These are phyloP conservation scores for Polypterus senegalus DNA, from an alignment of 2,113 vertebrate genomes.

Conservation along the genomic window DNA sequence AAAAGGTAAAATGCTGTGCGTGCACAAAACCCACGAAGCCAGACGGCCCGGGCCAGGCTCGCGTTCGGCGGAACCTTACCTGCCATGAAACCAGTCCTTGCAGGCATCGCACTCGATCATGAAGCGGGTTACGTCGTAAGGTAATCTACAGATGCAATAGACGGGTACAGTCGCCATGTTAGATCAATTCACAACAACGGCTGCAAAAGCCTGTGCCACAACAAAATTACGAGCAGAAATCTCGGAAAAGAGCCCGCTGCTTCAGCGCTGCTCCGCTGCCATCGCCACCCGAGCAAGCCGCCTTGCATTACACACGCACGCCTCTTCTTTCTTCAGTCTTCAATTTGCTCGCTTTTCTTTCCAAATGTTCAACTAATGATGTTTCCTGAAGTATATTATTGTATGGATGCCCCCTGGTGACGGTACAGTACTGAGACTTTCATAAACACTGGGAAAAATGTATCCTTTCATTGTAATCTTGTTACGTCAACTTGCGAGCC, in stretches of 20 bases:
- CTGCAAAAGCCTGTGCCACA: constrained; percentile 54
- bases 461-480: constrained; percentile 37
- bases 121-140: constrained; percentile 96
- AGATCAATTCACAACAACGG: constrained; percentile 67
- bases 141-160: constrained; percentile 94
- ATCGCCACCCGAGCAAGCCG: not conserved
- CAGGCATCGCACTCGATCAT: constrained; percentile 96
- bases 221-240: constrained; percentile 46
- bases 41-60: too few relatives aligned
- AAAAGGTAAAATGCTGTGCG: too few relatives aligned
- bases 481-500: constrained; percentile 52
- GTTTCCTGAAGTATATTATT: constrained; percentile 44
- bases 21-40: not conserved
- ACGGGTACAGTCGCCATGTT: constrained; percentile 98
- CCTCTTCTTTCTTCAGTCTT: too few relatives aligned
- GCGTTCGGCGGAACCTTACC: constrained; percentile 47
- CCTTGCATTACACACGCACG: not conserved
- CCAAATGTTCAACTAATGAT: constrained; percentile 27
- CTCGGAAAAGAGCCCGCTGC: constrained; percentile 42
- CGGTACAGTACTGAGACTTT: constrained; percentile 45
- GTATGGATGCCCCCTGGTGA: constrained; percentile 64
- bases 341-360: too few relatives aligned
- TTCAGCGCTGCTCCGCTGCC: constrained; percentile 25
- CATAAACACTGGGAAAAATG: constrained; percentile 35
- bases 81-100: constrained; percentile 96